Conservation (phyloP, 2,797 vertebrate genomes). For the Myiothlypis chrysogaster region DNA sequence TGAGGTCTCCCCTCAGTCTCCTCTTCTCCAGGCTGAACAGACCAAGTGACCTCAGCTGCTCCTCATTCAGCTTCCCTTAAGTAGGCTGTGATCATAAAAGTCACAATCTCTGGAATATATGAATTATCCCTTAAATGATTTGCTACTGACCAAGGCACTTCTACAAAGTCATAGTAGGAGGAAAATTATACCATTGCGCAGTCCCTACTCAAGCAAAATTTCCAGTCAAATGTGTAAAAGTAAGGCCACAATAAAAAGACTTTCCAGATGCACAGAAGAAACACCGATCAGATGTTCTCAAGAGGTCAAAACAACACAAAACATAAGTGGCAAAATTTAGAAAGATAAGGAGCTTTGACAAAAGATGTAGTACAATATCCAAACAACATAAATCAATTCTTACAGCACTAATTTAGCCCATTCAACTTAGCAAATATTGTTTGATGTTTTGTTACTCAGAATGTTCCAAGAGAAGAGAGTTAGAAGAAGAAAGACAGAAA, state of each 20-base stretch:
- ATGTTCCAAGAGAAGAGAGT: background rate
- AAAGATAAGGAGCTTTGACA: background rate
- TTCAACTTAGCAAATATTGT: background rate
- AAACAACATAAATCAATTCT: background rate
- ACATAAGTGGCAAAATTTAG: background rate
- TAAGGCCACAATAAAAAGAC: background rate
- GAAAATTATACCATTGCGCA: background rate
- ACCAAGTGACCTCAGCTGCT: background rate
- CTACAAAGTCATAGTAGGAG: background rate
- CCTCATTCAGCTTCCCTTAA: rapidly evolving
- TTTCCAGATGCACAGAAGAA: background rate
- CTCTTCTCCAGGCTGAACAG: background rate
- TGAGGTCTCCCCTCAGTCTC: background rate
- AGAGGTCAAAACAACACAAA: background rate
- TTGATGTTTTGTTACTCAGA: background rate
- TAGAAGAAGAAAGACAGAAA: background rate
- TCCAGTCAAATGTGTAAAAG: background rate
- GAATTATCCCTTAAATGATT: background rate
- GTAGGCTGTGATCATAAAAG: background rate
- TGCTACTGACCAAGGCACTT: background rate
- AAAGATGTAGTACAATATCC: background rate
- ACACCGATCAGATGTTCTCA: background rate
- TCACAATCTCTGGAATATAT: background rate
- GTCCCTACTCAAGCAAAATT: background rate
- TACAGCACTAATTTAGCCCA: background rate